phyloP scores from a whole-genome alignment of 2,888 invertebrate genomes.

The Smittia aterrima region DNA sequence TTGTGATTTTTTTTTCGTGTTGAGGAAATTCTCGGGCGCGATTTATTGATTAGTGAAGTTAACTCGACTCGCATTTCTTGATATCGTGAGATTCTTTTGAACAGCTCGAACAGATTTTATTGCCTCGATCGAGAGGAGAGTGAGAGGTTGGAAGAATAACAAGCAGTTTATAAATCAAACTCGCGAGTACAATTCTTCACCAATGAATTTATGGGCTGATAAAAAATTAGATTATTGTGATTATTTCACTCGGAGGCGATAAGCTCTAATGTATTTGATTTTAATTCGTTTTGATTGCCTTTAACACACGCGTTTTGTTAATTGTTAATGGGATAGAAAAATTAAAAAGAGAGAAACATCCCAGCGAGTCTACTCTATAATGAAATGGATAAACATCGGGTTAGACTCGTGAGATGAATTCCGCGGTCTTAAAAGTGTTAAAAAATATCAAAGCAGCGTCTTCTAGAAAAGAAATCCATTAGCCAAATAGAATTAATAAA shows the following conservation, averaged over 20 bases:
- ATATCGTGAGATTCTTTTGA: conserved; percentile 13
- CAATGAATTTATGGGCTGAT: conserved; percentile 38
- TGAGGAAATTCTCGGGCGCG: conserved; percentile 14
- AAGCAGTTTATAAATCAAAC: conserved; percentile 38
- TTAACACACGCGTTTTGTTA: not conserved
- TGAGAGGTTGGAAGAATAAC: conserved; percentile 27
- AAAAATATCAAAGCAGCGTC: conserved; percentile 35
- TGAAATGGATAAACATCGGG: conserved; percentile 7
- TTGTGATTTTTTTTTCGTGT: conserved; percentile 19
- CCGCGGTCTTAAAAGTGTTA: conserved; percentile 26
- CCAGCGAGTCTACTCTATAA: not conserved
- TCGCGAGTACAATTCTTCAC: conserved; percentile 33
- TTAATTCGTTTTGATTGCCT: conserved; percentile 2
- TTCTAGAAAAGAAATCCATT: conserved; percentile 22
- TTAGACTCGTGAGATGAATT: not conserved
- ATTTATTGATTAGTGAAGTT: conserved; percentile 41
- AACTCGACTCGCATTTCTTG: conserved; percentile 7
- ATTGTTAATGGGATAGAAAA: not conserved
- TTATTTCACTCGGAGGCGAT: conserved; percentile 18
- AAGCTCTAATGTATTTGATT: conserved; percentile 1
- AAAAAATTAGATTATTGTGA: conserved; percentile 40
- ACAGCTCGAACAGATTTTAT: conserved; percentile 35
- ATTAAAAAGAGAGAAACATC: not conserved
- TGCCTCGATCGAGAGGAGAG: conserved; percentile 5
- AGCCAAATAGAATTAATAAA: conserved; percentile 39